phyloP scores from a whole-genome alignment of 2,797 vertebrate species.

The Holocentrus rufus region DNA sequence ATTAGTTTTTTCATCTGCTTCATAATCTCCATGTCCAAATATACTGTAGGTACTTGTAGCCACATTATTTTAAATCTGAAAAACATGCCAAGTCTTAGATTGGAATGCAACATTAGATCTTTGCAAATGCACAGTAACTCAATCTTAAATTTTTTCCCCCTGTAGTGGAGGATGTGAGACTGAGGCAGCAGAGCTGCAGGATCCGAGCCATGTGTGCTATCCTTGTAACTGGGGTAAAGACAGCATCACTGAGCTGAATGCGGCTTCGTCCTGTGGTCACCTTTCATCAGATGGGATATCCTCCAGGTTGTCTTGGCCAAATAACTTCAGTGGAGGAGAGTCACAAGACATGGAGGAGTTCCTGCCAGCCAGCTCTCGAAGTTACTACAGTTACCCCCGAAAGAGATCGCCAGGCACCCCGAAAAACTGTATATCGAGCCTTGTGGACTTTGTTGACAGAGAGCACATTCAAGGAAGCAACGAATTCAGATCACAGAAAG shows the following conservation, averaged over 20 bases:
- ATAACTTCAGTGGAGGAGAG: conserved; percentile 87
- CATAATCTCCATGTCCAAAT: no score
- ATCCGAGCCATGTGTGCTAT: conserved; percentile 86
- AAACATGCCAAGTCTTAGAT: background rate
- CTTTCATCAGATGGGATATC: conserved; percentile 81
- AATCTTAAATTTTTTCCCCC: conserved; percentile 31
- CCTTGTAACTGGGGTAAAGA: conserved; percentile 86
- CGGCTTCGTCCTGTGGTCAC: conserved; percentile 74
- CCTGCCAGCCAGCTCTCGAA: conserved; percentile 85
- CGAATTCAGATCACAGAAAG: conserved; percentile 71
- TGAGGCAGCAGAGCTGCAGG: conserved; percentile 78
- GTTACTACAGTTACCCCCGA: conserved; percentile 95
- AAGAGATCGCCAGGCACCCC: conserved; percentile 90
- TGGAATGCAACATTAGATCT: no score
- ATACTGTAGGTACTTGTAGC: no score
- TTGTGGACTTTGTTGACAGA: conserved; percentile 83
- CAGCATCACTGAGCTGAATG: conserved; percentile 77
- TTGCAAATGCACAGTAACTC: no score
- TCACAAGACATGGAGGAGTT: conserved; percentile 85
- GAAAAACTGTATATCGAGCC: conserved; percentile 88
- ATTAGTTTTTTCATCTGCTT: no score
- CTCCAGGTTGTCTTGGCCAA: conserved; percentile 94
- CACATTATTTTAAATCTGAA: background rate
- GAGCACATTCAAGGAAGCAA: conserved; percentile 64
- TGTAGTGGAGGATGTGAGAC: conserved; percentile 84